phyloP scores from a whole-genome alignment of 2,888 invertebrate species.

The Machimus rusticus region DNA sequence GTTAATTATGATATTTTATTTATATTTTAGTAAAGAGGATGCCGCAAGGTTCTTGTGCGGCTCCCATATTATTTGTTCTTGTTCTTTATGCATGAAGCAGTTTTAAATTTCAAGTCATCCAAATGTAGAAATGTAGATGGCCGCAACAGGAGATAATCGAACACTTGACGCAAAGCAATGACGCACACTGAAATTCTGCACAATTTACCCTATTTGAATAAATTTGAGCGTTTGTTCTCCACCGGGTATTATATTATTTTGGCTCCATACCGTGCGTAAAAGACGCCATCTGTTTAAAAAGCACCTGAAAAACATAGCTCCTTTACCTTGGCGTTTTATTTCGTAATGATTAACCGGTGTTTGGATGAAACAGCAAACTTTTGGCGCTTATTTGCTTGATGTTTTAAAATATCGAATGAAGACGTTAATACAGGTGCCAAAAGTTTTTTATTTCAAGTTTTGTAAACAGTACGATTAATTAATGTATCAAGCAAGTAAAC shows the following conservation, averaged over 20 bases:
- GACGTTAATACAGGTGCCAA: not conserved
- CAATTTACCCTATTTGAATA: not conserved
- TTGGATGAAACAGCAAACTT: not conserved
- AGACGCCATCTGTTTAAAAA: not conserved
- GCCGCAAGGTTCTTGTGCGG: not conserved
- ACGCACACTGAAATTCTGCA: not conserved
- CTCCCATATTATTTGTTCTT: not conserved
- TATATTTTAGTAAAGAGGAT: not conserved
- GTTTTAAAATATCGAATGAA: not conserved
- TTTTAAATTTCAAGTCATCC: not conserved
- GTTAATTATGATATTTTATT: not conserved
- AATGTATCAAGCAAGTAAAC: not conserved
- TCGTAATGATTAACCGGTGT: not conserved
- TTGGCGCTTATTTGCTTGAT: not conserved
- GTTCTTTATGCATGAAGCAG: not conserved
- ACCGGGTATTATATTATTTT: not conserved
- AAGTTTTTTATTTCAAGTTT: not conserved
- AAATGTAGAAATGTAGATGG: not conserved
- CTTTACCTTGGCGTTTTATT: not conserved
- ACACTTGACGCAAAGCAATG: not conserved
- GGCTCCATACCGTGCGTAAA: not conserved
- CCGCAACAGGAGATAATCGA: not conserved
- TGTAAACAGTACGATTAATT: not conserved
- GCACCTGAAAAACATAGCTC: not conserved
- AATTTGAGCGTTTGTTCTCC: not conserved